phyloP scores from a whole-genome alignment of 2,797 vertebrate genomes.

The Microhierax caerulescens region DNA sequence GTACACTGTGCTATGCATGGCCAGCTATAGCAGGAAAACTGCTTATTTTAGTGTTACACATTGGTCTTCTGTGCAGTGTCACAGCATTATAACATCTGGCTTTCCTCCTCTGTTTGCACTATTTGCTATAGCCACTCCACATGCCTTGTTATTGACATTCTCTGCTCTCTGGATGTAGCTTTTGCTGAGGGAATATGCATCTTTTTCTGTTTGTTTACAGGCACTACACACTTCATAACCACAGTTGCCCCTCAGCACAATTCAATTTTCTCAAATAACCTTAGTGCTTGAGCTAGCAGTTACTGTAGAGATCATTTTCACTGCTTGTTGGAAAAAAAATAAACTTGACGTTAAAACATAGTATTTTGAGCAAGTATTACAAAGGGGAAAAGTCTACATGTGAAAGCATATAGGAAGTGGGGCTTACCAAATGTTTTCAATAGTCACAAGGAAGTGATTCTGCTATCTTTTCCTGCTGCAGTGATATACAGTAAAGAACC shows the following conservation, averaged over 20 bases:
- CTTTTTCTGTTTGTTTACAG: slow-evolving; percentile 36
- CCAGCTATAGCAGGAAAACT: background rate
- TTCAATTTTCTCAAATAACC: slow-evolving; percentile 34
- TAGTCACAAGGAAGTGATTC: background rate
- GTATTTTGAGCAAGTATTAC: slow-evolving; percentile 4
- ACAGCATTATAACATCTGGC: background rate
- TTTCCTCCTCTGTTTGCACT: background rate
- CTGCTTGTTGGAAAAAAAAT: background rate
- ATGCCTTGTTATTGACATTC: background rate
- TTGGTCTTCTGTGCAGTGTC: background rate
- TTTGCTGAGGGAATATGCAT: background rate
- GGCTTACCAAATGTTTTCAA: background rate
- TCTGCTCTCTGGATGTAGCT: background rate
- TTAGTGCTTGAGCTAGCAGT: background rate
- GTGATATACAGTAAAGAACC: background rate
- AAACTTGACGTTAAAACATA: background rate
- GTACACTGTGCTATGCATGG: background rate
- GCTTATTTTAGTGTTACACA: background rate
- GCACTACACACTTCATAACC: slow-evolving; percentile 17
- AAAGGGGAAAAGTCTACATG: background rate
- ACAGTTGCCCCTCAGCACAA: slow-evolving; percentile 17
- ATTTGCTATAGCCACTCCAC: background rate
- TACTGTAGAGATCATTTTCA: slow-evolving; percentile 1
- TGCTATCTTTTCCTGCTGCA: background rate
- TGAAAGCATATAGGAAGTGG: background rate